Base-by-base conservation (phyloP, 64 coral and sea anemone species). In the Porites australiensis region DNA sequence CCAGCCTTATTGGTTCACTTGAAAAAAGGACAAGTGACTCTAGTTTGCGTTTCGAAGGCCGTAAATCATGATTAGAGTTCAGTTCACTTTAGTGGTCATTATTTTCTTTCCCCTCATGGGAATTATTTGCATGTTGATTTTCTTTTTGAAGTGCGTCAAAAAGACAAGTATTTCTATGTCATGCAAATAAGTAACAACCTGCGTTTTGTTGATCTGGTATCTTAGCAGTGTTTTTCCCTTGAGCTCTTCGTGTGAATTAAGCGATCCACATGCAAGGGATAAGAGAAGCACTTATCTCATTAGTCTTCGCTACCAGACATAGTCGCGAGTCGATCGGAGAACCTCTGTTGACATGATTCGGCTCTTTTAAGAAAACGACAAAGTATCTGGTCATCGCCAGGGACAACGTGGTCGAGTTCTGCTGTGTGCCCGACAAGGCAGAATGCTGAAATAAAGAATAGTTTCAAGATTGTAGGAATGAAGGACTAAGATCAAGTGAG, bases 91-190 rank as follows among this genome's bases (percentile, higher is more conserved):
- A 37, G 27, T 37, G 7, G 66, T 70, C 8, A 80, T 60, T 80
- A 55, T 80, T 80, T 80, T 76, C 6, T 13, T 44, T 44, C 18
- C 55, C 54, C 27, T 57, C 77, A 21, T 55, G 77, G 77, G 77
- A 80, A 6, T 60, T 61, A 80, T 80, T 58, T 60, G 53, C 50
- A 44, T 58, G n/a, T 23, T 80, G 8, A 44, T 2, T 80, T 61
- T 60, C 12, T 27, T 80, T 80, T 61, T 70, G 66, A 70, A 70
- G 22, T 44, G 44, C 20, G 13, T 61, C 57, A 44, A 23, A 78
- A 53, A 9, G 19, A 80, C 54, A 80, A 80, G 77, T 60, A 23
- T 23, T 80, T 79, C 22, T 6, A 22, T 80, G 77, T 80, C 77
- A 80, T 80, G 77, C 77, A 80, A 80, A 80, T 80, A 80, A 80